Percentiles rank a stretch among this genome's conserved stretches.
Conservation (phyloP, 2,888 invertebrate genomes). For the Nemotelus nigrinus region DNA sequence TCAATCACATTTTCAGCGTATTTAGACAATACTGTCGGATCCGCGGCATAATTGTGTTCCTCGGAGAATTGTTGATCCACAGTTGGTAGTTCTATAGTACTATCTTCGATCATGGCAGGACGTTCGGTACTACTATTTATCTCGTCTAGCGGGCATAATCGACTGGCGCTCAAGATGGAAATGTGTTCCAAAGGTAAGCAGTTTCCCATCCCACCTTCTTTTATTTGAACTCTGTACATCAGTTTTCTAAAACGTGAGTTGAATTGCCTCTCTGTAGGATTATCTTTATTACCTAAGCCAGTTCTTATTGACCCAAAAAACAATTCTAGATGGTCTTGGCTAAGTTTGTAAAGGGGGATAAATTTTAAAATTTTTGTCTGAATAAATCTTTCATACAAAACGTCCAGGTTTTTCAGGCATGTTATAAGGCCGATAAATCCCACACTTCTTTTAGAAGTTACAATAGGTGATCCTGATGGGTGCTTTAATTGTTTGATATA, state of each 20-base stretch:
- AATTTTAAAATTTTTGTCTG: not conserved
- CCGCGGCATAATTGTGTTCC: too few relatives aligned
- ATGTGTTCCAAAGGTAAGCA: constrained; percentile 7
- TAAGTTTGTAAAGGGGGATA: constrained; percentile 23
- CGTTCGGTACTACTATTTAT: not conserved
- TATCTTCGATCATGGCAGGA: constrained; percentile 5
- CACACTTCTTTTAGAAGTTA: not conserved
- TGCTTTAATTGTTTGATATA: constrained; percentile 19
- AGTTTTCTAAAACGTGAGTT: not conserved
- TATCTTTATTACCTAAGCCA: constrained; percentile 16
- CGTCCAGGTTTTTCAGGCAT: constrained; percentile 2
- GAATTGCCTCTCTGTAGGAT: constrained; percentile 25
- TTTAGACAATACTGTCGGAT: too few relatives aligned
- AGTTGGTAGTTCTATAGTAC: too few relatives aligned
- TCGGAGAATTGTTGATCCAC: too few relatives aligned
- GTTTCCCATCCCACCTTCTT: constrained; percentile 21
- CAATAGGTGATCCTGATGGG: not conserved
- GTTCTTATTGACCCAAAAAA: constrained; percentile 23
- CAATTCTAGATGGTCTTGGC: constrained; percentile 25
- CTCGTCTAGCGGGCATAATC: not conserved
- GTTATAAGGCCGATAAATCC: constrained; percentile 16
- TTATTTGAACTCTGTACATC: not conserved
- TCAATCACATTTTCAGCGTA: too few relatives aligned
- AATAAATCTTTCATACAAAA: constrained; percentile 23
- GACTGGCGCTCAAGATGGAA: constrained; percentile 4